phyloP scores from a whole-genome alignment of 2,888 invertebrate genomes.

The Callimorpha dominula region DNA sequence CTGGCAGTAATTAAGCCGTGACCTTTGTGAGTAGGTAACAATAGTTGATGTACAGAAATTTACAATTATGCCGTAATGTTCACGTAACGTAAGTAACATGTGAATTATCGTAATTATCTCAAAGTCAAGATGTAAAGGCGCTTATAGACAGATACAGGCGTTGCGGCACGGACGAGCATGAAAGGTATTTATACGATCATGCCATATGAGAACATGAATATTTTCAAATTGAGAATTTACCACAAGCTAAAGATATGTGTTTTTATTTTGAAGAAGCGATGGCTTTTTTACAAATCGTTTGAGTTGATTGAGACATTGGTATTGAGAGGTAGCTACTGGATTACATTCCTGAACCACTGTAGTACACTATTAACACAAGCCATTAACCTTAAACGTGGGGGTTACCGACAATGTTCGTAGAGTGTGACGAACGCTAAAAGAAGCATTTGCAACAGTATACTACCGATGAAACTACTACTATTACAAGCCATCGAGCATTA shows the following conservation, averaged over 20 bases:
- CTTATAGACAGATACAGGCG: conserved; percentile 17
- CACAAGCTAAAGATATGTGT: too few species aligned
- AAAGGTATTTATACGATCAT: conserved; percentile 3
- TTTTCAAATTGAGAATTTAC: background rate
- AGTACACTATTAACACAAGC: background rate
- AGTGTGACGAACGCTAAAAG: background rate
- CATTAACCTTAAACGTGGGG: background rate
- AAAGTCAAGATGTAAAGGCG: conserved; percentile 53
- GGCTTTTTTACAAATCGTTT: too few species aligned
- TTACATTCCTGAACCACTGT: background rate
- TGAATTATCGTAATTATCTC: conserved; percentile 57
- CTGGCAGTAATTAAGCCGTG: conserved; percentile 34
- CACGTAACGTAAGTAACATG: conserved; percentile 54
- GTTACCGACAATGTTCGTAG: background rate
- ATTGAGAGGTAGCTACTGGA: background rate
- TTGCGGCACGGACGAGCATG: background rate
- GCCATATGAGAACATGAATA: background rate
- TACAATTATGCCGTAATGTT: conserved; percentile 53
- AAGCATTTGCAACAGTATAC: background rate
- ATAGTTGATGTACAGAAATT: conserved; percentile 38
- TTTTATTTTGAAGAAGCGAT: background rate
- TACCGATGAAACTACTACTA: background rate
- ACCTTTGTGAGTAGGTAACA: conserved; percentile 44
- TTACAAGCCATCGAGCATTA: background rate
- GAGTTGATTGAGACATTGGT: background rate